A percentile compares a stretch with the other conserved stretches of the same genome.
Evolutionary conservation across 2,113 vertebrate genomes (phyloP).

Genomic region (Colinus virginianus): DNA sequence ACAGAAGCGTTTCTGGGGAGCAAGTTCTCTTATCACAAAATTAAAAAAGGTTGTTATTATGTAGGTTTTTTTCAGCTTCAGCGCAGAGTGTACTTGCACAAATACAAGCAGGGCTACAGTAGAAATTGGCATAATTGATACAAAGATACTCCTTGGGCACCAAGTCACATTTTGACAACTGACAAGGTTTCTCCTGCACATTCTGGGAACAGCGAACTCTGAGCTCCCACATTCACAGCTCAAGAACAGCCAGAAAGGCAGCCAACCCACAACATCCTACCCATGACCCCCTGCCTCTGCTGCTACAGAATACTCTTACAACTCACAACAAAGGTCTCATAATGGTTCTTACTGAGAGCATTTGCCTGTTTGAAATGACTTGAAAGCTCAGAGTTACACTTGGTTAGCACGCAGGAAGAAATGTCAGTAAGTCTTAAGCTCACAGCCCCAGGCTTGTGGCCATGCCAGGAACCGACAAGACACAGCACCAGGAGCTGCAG

Average conservation of each 20-base stretch:
- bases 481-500: not conserved
- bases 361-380: fast-evolving
- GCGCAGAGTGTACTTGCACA: not conserved
- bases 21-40: not conserved
- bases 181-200: not conserved
- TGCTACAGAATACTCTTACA: not conserved
- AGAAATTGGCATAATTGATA: constrained; percentile 42
- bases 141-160: not conserved
- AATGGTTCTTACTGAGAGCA: not conserved
- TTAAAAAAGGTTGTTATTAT: not conserved
- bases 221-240: not conserved
- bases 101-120: constrained; percentile 2
- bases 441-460: not conserved
- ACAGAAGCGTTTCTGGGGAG: too few relatives aligned
- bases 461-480: fast-evolving
- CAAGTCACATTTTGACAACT: not conserved
- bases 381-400: not conserved
- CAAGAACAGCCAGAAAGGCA: not conserved
- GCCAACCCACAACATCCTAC: not conserved
- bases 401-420: not conserved
- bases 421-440: not conserved
- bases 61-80: constrained; percentile 11
- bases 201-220: not conserved
- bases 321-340: not conserved
- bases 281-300: not conserved